Percentiles rank a stretch among this genome's conserved stretches.
phyloP scores from a whole-genome alignment of 2,888 invertebrate genomes.

The Cephus pygmeus region DNA sequence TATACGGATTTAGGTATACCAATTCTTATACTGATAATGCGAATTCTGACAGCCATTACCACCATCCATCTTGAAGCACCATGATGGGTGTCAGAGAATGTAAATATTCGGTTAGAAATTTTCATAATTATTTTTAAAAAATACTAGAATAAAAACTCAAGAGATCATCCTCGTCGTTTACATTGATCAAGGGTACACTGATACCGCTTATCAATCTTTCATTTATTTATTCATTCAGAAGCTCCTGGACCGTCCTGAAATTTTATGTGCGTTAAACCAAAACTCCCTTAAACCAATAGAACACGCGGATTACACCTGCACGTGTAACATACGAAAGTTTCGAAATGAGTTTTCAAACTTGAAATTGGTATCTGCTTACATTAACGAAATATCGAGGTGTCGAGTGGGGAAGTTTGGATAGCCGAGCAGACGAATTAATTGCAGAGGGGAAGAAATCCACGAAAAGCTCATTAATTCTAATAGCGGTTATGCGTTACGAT shows the following conservation, averaged over 20 bases:
- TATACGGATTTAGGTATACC: slow-evolving; percentile 22
- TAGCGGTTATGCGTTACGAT: background rate
- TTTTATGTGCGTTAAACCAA: background rate
- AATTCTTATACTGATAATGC: background rate
- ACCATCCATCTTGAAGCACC: background rate
- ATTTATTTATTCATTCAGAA: background rate
- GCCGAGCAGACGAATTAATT: background rate
- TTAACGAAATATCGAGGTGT: background rate
- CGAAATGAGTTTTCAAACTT: background rate
- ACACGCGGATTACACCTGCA: background rate
- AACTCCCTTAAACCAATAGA: background rate
- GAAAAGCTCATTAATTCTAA: background rate
- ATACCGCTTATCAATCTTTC: background rate
- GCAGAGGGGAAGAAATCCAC: background rate
- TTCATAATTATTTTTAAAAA: background rate
- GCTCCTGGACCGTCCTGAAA: background rate
- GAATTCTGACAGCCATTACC: background rate
- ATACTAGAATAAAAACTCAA: background rate
- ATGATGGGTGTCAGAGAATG: background rate
- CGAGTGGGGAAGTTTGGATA: background rate
- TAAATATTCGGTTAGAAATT: background rate
- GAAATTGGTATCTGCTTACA: background rate
- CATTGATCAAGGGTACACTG: background rate
- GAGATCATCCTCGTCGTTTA: background rate
- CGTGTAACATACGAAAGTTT: background rate